Evolutionary conservation across 2,797 vertebrate species (phyloP).

Genomic region (Enteromius fasciolatus): DNA sequence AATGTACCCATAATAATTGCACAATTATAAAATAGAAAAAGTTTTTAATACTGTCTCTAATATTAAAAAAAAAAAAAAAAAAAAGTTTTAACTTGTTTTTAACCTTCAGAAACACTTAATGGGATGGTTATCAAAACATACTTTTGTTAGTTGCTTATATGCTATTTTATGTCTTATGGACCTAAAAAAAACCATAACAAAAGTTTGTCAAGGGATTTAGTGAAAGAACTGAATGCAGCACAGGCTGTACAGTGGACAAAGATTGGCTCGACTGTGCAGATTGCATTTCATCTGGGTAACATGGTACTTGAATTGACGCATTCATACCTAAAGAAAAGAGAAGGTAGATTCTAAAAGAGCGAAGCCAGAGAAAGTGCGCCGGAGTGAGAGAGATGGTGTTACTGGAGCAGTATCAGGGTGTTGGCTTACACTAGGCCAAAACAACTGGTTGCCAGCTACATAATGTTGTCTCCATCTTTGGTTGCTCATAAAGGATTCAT

Average conservation of each 20-base stretch:
- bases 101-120: background rate
- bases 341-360: background rate
- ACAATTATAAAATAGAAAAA: background rate
- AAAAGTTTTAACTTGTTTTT: background rate
- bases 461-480: constrained; percentile 2
- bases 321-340: constrained; percentile 29
- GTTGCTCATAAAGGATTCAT: constrained; percentile 12
- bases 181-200: background rate
- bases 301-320: constrained; percentile 48
- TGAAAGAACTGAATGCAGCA: background rate
- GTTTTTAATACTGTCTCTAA: background rate
- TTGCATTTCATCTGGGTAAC: constrained; percentile 41
- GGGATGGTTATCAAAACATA: background rate
- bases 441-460: background rate
- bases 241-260: constrained; percentile 20
- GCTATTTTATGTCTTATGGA: background rate
- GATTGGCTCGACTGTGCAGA: constrained; percentile 4
- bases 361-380: background rate
- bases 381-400: background rate
- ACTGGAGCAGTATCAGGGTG: constrained; percentile 21
- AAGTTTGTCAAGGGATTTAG: background rate
- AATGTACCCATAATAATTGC: background rate
- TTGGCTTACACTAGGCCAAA: constrained; percentile 13
- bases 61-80: background rate
- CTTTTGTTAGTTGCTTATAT: background rate